Evolutionary conservation across 1,140 invertebrate species (phyloP).

Genomic region (Diorhabda carinulata): DNA sequence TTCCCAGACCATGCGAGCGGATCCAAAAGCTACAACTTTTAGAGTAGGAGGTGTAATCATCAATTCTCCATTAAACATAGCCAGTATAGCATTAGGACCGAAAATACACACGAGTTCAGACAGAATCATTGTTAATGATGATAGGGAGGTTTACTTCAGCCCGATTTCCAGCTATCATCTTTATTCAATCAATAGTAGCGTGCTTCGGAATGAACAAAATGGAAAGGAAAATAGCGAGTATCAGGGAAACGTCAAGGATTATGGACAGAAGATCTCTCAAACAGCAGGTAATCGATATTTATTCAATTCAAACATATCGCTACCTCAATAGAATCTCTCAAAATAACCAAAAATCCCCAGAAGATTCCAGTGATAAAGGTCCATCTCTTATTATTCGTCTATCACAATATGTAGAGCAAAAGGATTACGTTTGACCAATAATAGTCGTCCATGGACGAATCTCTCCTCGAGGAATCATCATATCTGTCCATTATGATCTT

Average conservation of each 20-base stretch:
- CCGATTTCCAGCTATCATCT: conserved; percentile 63
- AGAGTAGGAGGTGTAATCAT: conserved; percentile 56
- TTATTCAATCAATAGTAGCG: conserved; percentile 57
- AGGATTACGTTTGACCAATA: too few species aligned
- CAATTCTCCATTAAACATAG: conserved; percentile 55
- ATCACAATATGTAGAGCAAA: too few species aligned
- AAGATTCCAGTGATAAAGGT: too few species aligned
- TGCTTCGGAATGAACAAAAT: conserved; percentile 53
- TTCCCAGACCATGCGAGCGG: conserved; percentile 56
- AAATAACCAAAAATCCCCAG: too few species aligned
- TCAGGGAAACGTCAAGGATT: conserved; percentile 49
- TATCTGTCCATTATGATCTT: too few species aligned
- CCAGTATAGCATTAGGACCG: conserved; percentile 65
- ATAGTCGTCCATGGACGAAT: too few species aligned
- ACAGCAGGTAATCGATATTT: conserved; percentile 49
- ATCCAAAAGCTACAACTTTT: conserved; percentile 54
- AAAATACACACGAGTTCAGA: conserved; percentile 28
- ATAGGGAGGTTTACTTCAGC: conserved; percentile 60
- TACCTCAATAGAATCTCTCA: too few species aligned
- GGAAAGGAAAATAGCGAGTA: conserved; percentile 21
- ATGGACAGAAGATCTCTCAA: conserved; percentile 63
- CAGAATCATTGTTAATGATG: conserved; percentile 30
- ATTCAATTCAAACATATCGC: too few species aligned
- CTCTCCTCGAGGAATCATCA: too few species aligned
- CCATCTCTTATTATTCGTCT: too few species aligned